Conservation (phyloP, 1,140 invertebrate species). For the Bombus pascuorum region DNA sequence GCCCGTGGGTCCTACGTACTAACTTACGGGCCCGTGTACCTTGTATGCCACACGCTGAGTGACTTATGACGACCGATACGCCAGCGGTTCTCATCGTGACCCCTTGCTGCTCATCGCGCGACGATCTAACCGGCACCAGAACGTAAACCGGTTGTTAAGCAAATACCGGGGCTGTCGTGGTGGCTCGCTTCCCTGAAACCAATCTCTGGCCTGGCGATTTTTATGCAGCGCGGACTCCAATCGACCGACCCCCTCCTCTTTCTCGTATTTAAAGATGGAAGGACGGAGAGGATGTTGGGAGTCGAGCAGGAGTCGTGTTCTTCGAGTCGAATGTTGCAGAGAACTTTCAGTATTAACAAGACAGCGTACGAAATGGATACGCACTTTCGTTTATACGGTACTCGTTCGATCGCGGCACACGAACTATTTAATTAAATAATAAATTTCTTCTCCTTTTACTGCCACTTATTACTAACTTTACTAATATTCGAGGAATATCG, state of each 20-base stretch:
- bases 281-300: not conserved
- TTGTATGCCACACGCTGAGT: constrained; percentile 74
- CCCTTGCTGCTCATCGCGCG: not conserved
- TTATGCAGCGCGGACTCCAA: constrained; percentile 18
- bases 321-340: not conserved
- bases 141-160: constrained; percentile 52
- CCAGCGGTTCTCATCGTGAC: constrained; percentile 69
- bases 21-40: constrained; percentile 59
- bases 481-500: too few species aligned
- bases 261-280: not conserved
- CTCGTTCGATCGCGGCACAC: too few species aligned
- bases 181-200: constrained; percentile 39
- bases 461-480: too few species aligned
- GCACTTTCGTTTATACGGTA: too few species aligned
- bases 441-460: too few species aligned
- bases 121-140: not conserved
- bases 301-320: not conserved
- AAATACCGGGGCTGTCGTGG: constrained; percentile 37
- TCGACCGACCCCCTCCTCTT: not conserved
- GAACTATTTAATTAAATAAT: too few species aligned
- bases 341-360: not conserved
- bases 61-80: constrained; percentile 74
- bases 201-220: constrained; percentile 36
- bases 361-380: too few species aligned
- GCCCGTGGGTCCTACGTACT: constrained; percentile 55